Percentiles rank a stretch among this genome's conserved stretches.
These are phyloP conservation scores for Aldabrachelys gigantea DNA, from an alignment of 2,113 vertebrate genomes.

Conservation along the genomic window DNA sequence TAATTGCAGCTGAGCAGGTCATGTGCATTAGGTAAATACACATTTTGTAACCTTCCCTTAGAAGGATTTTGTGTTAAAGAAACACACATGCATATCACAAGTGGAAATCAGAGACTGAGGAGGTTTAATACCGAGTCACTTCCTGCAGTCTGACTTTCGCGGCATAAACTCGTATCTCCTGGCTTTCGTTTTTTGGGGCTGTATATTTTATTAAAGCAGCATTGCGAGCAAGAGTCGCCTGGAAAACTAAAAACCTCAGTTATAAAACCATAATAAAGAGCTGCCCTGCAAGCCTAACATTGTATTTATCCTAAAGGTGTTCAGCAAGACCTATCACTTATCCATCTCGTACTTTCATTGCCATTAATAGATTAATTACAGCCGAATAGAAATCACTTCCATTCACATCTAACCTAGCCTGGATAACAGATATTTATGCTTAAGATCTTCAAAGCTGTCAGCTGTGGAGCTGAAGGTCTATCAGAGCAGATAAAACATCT, in stretches of 20 bases:
- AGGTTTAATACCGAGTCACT: background rate
- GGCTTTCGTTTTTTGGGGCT: fast-evolving
- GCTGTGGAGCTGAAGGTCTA: slow-evolving; percentile 29
- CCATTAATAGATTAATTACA: slow-evolving; percentile 42
- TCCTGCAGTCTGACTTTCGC: background rate
- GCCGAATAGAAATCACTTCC: slow-evolving; percentile 39
- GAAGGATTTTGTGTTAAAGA: slow-evolving; percentile 29
- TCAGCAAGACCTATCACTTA: background rate
- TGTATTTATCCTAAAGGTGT: background rate
- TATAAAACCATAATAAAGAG: background rate
- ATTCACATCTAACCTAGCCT: slow-evolving; percentile 37
- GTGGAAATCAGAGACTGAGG: slow-evolving; percentile 17
- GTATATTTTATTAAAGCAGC: background rate
- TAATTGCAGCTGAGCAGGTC: slow-evolving; percentile 79
- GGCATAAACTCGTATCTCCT: background rate
- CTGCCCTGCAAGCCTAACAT: background rate
- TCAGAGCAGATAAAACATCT: slow-evolving; percentile 6
- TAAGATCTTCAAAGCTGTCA: slow-evolving; percentile 38
- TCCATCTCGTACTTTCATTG: slow-evolving; percentile 33
- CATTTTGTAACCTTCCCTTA: slow-evolving; percentile 75
- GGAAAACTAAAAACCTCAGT: background rate
- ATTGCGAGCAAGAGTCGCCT: background rate
- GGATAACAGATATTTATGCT: slow-evolving; percentile 1
- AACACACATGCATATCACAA: background rate
- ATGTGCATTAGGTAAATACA: slow-evolving; percentile 79